Percentiles rank a stretch among this genome's conserved stretches.
Conservation (phyloP, 2,888 invertebrate species). For the Atherix ibis region DNA sequence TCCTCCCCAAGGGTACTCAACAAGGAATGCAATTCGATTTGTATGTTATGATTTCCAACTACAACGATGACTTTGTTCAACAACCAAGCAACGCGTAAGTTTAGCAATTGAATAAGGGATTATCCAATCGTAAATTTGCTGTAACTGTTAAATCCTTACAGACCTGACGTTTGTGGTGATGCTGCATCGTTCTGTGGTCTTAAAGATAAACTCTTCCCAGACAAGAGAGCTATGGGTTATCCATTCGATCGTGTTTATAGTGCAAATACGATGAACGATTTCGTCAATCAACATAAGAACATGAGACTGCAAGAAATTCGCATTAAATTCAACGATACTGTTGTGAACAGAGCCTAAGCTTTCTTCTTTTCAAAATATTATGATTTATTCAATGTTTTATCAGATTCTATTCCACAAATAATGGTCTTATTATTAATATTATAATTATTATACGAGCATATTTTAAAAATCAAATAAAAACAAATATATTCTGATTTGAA, state of each 20-base stretch:
- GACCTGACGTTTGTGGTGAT: slow-evolving; percentile 36
- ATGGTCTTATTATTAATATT: too few species aligned
- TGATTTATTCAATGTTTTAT: too few species aligned
- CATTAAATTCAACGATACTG: slow-evolving; percentile 40
- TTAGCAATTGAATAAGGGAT: background rate
- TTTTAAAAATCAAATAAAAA: too few species aligned
- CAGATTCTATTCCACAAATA: too few species aligned
- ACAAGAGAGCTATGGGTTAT: slow-evolving; percentile 47
- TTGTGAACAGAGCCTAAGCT: slow-evolving; percentile 5
- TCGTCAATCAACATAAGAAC: slow-evolving; percentile 43
- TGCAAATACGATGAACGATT: slow-evolving; percentile 40
- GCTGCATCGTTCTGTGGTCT: slow-evolving; percentile 55
- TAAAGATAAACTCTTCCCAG: slow-evolving; percentile 49
- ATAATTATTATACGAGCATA: too few species aligned
- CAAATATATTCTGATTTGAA: too few species aligned
- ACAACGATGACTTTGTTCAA: slow-evolving; percentile 39
- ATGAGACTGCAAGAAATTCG: slow-evolving; percentile 50
- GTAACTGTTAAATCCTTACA: too few species aligned
- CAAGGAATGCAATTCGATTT: slow-evolving; percentile 51
- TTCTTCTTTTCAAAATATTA: too few species aligned
- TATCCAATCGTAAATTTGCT: too few species aligned
- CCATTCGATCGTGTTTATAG: slow-evolving; percentile 36
- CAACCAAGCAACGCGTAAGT: slow-evolving; percentile 15
- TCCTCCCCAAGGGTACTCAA: slow-evolving; percentile 53
- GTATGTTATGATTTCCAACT: slow-evolving; percentile 66